Conservation (phyloP, 2,888 invertebrate species). For the Drosophila anceps region DNA sequence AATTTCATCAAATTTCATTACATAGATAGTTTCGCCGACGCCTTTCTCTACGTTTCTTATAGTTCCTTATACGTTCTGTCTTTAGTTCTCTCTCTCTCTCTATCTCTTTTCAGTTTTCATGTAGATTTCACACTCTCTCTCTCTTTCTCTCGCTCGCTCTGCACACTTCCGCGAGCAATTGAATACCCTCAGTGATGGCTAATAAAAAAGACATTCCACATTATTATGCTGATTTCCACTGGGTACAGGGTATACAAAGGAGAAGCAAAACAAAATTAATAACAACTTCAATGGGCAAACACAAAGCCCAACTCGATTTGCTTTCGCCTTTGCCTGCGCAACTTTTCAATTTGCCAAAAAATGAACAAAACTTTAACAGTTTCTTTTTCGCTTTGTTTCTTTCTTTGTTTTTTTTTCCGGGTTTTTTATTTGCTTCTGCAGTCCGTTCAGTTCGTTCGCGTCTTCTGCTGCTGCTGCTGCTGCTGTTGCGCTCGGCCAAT, state of each 20-base stretch:
- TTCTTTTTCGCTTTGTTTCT: too few species aligned
- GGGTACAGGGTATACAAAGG: conserved; percentile 2
- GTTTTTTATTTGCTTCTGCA: conserved; percentile 1
- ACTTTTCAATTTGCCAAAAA: conserved; percentile 8
- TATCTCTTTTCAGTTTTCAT: background rate
- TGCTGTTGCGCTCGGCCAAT: conserved; percentile 2
- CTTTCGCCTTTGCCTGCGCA: background rate
- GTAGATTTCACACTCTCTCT: background rate
- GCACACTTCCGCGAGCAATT: background rate
- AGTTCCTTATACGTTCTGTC: background rate
- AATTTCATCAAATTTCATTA: background rate
- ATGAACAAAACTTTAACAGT: background rate
- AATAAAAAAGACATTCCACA: conserved; percentile 1
- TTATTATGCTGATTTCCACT: conserved; percentile 11
- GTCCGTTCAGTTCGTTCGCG: background rate
- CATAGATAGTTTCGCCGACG: background rate
- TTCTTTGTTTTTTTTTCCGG: background rate
- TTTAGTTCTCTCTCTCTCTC: too few species aligned
- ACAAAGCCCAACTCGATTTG: conserved; percentile 4
- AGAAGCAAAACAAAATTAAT: background rate
- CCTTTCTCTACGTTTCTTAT: background rate
- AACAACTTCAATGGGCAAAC: conserved; percentile 9
- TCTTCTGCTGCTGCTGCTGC: background rate
- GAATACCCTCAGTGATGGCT: background rate
- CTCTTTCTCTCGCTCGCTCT: too few species aligned